Base-by-base conservation (phyloP, 2,888 invertebrate species). In the Eupithecia pulchellata region DNA sequence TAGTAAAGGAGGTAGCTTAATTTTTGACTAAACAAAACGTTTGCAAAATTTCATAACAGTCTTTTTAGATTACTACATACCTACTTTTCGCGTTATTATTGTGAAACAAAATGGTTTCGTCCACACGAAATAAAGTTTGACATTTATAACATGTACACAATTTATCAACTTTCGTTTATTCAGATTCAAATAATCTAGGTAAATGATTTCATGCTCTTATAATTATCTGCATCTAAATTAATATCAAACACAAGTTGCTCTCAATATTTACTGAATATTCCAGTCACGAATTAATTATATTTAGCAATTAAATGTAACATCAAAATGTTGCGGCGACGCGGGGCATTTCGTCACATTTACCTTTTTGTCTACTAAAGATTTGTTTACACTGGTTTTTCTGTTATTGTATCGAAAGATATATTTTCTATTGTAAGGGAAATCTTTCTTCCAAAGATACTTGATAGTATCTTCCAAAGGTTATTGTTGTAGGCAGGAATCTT, bases 231-330 rank as follows among this genome's bases (percentile, higher is more conserved):
- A 52, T 52, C 47, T 63, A 57, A 64, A 61, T 64, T 61, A 67
- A 73, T 69, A 42, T 69, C 11, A 63, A 69, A 70, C 72, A 74
- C 73, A 68, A 34, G 34, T 42, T 76, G 75, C 71, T 78, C 75
- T 78, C 82, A 79, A 84, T 82, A 85, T 88, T 87, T 85, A 84
- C 82, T 81, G 77, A 85, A 81, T 83, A 80, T 84, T 83, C 82
- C 84, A 79, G 82, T 84, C 82, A 69, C 83, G 76, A 84, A 90
- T 92, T 92, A 91, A 93, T 92, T 91, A 92, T 91, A 90, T 91
- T 89, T 86, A 87, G 91, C 91, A 91, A 93, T 93, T 91, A 91
- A 89, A 91, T 85, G 77, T 75, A 83, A 87, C 86, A 89, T 91
- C 88, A 87, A 89, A 90, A 90, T 89, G 89, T 87, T 84, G 69